Conservation (phyloP, 2,888 invertebrate species). For the Brassicogethes aeneus region DNA sequence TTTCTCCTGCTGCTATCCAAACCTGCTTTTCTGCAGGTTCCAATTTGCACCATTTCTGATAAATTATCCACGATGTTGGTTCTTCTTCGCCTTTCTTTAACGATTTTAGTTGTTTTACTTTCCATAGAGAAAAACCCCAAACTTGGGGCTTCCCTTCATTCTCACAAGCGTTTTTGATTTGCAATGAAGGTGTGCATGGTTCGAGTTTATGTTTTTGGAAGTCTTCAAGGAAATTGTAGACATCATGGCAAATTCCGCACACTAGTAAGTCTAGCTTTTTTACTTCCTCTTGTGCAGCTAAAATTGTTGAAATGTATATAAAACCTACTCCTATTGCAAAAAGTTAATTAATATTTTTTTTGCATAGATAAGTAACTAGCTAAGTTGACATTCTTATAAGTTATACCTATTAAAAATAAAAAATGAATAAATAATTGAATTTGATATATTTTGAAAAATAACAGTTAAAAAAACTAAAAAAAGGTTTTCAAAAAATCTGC, state of each 20-base stretch:
- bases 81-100: slow-evolving; percentile 46
- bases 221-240: slow-evolving; percentile 71
- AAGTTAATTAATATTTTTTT: slow-evolving; percentile 2
- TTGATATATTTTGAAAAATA: slow-evolving; percentile 15
- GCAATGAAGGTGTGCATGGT: slow-evolving; percentile 29
- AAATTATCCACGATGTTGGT: slow-evolving; percentile 61
- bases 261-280: slow-evolving; percentile 68
- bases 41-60: slow-evolving; percentile 78
- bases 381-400: no score
- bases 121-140: slow-evolving; percentile 80
- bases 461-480: no score
- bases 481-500: no score
- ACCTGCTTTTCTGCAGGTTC: slow-evolving; percentile 62
- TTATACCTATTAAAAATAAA: slow-evolving; percentile 4
- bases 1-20: slow-evolving; percentile 73
- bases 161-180: slow-evolving; percentile 47
- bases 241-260: slow-evolving; percentile 74
- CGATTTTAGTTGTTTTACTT: slow-evolving; percentile 49
- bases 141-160: slow-evolving; percentile 74
- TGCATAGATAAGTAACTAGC: no score
- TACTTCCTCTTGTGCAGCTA: slow-evolving; percentile 70
- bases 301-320: slow-evolving; percentile 19
- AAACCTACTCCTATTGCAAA: slow-evolving; percentile 2
- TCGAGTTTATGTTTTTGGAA: slow-evolving; percentile 62
- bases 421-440: slow-evolving; percentile 17